Evolutionary conservation across 2,888 invertebrate species (phyloP).

Genomic region (Tubulanus polymorphus): DNA sequence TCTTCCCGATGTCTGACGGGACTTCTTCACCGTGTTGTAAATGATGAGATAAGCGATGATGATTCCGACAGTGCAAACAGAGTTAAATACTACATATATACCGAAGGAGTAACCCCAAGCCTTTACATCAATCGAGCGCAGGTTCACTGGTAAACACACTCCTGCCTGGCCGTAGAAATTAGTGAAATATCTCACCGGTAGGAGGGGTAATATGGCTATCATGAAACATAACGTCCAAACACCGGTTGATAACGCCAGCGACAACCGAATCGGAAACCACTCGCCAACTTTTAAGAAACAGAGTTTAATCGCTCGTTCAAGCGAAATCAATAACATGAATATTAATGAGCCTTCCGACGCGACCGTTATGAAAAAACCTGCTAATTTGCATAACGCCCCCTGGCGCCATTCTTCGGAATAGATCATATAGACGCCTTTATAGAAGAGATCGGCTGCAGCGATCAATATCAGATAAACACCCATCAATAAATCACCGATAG

Average conservation of each 20-base stretch:
- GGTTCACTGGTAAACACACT: constrained; percentile 58
- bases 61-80: constrained; percentile 55
- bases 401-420: constrained; percentile 41
- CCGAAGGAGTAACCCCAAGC: constrained; percentile 59
- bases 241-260: constrained; percentile 38
- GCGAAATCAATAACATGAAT: constrained; percentile 53
- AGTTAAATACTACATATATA: constrained; percentile 57
- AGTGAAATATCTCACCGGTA: constrained; percentile 50
- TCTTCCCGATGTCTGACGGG: constrained; percentile 54
- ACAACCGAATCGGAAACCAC: constrained; percentile 37
- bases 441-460: constrained; percentile 45
- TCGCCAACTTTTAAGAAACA: constrained; percentile 36
- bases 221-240: too few relatives aligned
- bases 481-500: constrained; percentile 47
- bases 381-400: constrained; percentile 41
- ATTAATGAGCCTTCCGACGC: constrained; percentile 54
- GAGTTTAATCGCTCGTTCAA: constrained; percentile 48
- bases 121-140: constrained; percentile 55
- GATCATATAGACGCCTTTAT: constrained; percentile 55
- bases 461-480: constrained; percentile 47
- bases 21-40: constrained; percentile 56
- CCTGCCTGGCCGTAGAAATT: constrained; percentile 58
- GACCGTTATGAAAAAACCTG: constrained; percentile 49
- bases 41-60: constrained; percentile 57
- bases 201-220: constrained; percentile 35